Base-by-base conservation (phyloP, 2,113 vertebrate species). In the Ceyx melanurus region DNA sequence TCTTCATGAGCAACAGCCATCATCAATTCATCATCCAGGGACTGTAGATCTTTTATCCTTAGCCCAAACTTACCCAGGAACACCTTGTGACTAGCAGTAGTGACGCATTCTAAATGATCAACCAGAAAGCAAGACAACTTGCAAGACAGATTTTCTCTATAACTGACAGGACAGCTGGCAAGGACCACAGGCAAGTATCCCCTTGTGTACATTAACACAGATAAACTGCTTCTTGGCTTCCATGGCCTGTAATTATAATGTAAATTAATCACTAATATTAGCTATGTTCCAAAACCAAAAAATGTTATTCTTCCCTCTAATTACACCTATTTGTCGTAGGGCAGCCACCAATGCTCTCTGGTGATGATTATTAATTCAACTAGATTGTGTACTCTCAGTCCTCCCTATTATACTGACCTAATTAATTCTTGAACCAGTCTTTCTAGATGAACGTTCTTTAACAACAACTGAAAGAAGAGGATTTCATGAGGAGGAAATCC, bases 1-100 rank as follows among this genome's bases (percentile, higher is more conserved):
- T 98, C 98, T 96, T 98, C 94, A 91, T 98, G 98, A 58, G 98
- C 97, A 95, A 98, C 13, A 0, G 98, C 98, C 95, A 97, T 95
- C 60, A 98, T 97, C 15, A 98, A 66, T 35, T 97, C 97, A 20
- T 98, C 96, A 72, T 99, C 98, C 95, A 98, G 40, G 11, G 89
- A 92, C 7, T 95, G 92, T 86, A 97, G 51, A 6, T 94, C 96
- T 86, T 95, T 94, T 11, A 58, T 78, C 4, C 71, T 95, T 78
- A 98, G 75, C 23, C 95, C 97, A 93, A 98, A 98, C 5, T 95
- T 98, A 70, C 96, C 96, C 73, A 98, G 96, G 77, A 99, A 88
- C 5, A 97, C 95, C 70, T 95, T 91, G 93, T 98, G 97, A 96
- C 97, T 98, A 64, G 61, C 87, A 3, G 97, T 11, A 2, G 86